Conservation (phyloP, 2,888 invertebrate genomes). For the Hemithea aestivaria region DNA sequence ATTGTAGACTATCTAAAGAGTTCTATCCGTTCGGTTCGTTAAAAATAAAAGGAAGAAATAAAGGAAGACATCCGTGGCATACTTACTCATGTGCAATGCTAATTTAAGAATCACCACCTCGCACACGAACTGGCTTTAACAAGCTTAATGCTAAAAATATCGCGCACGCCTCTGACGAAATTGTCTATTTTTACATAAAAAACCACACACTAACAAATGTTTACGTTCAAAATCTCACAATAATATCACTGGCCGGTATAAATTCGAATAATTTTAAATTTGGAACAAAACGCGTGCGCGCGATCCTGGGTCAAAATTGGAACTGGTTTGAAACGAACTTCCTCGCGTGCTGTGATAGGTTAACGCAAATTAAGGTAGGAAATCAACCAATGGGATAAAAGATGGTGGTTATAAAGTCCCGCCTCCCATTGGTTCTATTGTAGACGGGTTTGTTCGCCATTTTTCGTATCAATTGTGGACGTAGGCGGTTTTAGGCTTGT, state of each 20-base stretch:
- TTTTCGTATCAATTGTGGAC: conserved; percentile 73
- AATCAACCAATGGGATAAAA: conserved; percentile 49
- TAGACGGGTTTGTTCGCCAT: conserved; percentile 61
- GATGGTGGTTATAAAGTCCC: conserved; percentile 45
- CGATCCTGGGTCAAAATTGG: conserved; percentile 58
- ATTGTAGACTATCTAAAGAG: no score
- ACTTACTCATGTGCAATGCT: conserved; percentile 69
- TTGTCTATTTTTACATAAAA: no score
- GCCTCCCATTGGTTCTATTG: conserved; percentile 61
- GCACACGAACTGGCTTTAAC: conserved; percentile 68
- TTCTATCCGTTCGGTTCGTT: conserved; percentile 31
- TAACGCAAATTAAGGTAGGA: conserved; percentile 38
- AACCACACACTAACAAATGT: conserved; percentile 24
- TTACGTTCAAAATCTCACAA: no score
- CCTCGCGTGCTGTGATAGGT: conserved; percentile 60
- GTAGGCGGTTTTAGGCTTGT: conserved; percentile 52
- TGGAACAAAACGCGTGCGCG: conserved; percentile 55
- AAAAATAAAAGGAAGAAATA: no score
- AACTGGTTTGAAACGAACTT: conserved; percentile 70
- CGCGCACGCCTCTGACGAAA: conserved; percentile 61
- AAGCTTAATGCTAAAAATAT: conserved; percentile 76
- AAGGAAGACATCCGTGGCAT: conserved; percentile 61
- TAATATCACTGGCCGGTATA: conserved; percentile 36
- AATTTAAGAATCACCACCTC: conserved; percentile 73
- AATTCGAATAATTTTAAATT: conserved; percentile 35